A percentile compares a stretch with the other conserved stretches of the same genome.
Conservation (phyloP, 2,888 invertebrate genomes). For the Campoplex capitator region DNA sequence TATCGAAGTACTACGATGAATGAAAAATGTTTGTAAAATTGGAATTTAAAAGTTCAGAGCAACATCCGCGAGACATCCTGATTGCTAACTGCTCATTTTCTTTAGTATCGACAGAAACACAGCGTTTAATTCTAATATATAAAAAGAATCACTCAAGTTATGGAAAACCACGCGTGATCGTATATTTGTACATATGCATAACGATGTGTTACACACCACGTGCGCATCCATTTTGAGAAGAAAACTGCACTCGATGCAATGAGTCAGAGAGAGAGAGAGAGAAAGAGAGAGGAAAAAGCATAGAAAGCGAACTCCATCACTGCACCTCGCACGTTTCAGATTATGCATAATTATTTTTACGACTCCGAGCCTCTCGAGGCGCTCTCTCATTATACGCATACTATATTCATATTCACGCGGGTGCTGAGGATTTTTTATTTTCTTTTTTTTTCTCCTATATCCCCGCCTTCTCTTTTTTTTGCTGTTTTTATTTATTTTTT, state of each 20-base stretch:
- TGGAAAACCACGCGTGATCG: slow-evolving; percentile 4
- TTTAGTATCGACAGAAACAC: background rate
- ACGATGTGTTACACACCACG: background rate
- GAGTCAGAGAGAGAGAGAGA: background rate
- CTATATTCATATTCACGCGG: slow-evolving; percentile 61
- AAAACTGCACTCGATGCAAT: background rate
- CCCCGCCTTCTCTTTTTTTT: slow-evolving; percentile 1
- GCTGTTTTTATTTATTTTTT: background rate
- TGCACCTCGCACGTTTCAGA: slow-evolving; percentile 51
- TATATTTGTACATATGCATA: background rate
- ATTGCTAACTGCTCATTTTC: background rate
- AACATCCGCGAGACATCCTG: background rate
- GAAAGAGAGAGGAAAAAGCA: background rate
- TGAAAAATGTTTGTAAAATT: background rate
- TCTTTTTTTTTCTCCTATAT: background rate
- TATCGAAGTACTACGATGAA: background rate
- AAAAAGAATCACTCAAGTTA: background rate
- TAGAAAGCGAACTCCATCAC: slow-evolving; percentile 13
- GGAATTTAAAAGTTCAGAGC: no score
- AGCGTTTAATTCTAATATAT: background rate
- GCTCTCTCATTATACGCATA: slow-evolving; percentile 62
- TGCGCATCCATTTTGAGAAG: background rate
- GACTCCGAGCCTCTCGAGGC: slow-evolving; percentile 51
- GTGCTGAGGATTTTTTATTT: slow-evolving; percentile 39
- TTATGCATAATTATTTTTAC: slow-evolving; percentile 67